These are phyloP conservation scores for Pheosia tremula DNA, from an alignment of 2,888 invertebrate species.

Conservation along the genomic window DNA sequence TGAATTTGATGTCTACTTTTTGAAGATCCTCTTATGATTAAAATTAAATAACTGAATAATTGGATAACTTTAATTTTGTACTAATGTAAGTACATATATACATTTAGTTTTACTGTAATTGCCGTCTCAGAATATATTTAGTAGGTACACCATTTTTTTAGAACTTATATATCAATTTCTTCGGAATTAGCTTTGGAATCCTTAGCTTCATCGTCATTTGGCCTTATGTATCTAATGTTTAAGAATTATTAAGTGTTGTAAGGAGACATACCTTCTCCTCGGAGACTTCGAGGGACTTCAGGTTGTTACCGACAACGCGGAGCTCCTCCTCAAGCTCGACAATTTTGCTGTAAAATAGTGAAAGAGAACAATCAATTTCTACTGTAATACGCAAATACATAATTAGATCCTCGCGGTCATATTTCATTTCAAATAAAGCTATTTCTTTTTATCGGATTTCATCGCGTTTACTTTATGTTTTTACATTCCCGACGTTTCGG, in stretches of 20 bases:
- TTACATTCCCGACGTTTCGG: too few species aligned
- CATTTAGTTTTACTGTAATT: too few species aligned
- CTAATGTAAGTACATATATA: too few species aligned
- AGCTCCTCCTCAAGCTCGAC: constrained; percentile 99
- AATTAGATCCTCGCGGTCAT: not conserved
- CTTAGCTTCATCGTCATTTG: constrained; percentile 8
- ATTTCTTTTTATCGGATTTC: too few species aligned
- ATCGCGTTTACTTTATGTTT: too few species aligned
- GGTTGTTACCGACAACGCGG: constrained; percentile 99
- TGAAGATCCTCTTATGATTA: too few species aligned
- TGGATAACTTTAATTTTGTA: too few species aligned
- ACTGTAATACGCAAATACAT: constrained; percentile 40
- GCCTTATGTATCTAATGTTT: constrained; percentile 8
- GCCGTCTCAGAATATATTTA: too few species aligned
- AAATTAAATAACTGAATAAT: too few species aligned
- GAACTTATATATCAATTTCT: not conserved
- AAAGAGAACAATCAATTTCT: constrained; percentile 62
- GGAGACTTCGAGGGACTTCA: constrained; percentile 99
- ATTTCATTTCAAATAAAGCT: not conserved
- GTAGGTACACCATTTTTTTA: too few species aligned
- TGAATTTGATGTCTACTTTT: too few species aligned
- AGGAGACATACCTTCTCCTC: constrained; percentile 96
- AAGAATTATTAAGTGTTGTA: constrained; percentile 17
- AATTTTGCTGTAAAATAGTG: constrained; percentile 92
- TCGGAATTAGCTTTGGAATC: not conserved